Evolutionary conservation across 2,113 vertebrate genomes (phyloP).

Genomic region (Anguilla japonica): DNA sequence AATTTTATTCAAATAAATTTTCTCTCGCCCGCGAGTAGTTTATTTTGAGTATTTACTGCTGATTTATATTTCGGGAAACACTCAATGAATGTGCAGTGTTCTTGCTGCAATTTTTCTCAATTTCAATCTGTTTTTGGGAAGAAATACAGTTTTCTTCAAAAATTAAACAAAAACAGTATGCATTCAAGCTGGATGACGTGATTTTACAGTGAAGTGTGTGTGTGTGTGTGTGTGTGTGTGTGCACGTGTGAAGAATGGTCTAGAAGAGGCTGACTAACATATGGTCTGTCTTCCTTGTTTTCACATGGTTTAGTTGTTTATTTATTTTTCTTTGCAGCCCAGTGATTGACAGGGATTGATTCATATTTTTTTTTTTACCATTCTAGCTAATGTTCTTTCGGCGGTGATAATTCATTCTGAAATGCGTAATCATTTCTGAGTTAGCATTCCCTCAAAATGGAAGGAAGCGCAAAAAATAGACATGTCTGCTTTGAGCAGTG

Average conservation of each 20-base stretch:
- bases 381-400: slow-evolving; percentile 28
- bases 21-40: background rate
- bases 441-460: slow-evolving; percentile 17
- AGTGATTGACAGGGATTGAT: slow-evolving; percentile 26
- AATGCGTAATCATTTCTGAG: slow-evolving; percentile 35
- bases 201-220: background rate
- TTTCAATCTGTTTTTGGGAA: background rate
- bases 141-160: no score
- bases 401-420: slow-evolving; percentile 22
- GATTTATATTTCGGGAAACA: background rate
- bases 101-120: background rate
- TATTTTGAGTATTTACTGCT: background rate
- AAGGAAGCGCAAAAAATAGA: slow-evolving; percentile 7
- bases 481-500: slow-evolving; percentile 21
- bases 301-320: slow-evolving; percentile 11
- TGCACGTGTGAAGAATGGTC: background rate
- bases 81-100: background rate
- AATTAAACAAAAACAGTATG: background rate
- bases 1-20: background rate
- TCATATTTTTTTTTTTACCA: slow-evolving; percentile 28
- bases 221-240: background rate
- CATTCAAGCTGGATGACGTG: background rate
- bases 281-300: background rate
- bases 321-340: background rate
- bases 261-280: background rate